Base-by-base conservation (phyloP, 2,888 invertebrate species). In the Scrobipalpa costella region DNA sequence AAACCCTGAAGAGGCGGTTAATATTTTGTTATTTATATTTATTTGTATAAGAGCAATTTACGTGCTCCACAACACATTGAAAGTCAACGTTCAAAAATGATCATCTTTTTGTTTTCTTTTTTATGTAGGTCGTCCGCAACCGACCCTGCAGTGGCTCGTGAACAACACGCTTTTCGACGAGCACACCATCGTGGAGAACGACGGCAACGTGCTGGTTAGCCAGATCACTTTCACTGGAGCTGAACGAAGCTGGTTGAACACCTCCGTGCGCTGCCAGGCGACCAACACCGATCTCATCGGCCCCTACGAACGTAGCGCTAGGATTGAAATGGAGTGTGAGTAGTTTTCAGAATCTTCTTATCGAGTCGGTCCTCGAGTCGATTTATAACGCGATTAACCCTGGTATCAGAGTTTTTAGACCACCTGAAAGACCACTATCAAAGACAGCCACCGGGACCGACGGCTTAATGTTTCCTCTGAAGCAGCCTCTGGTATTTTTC, bases 271-370 rank as follows among this genome's bases (percentile, higher is more conserved):
- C 77, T 97, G 97, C 81, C 96, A 96, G 81, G 97, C 97, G 11
- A 94, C 95, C 69, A 97, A 97, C 82, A 97, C 97, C 34, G 94
- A 95, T 71, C 92, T 97, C 62, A 94, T 95, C 77, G 94, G 95
- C 77, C 96, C 97, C 0, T 93, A 95, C 62, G 96, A 96, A 79
- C 93, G 95, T 69, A 94, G 94, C 52, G 95, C 97, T 61, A 93
- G 95, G 68, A 93, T 97, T 65, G 96, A 97, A 80, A 94, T 97
- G 93, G 92, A 95, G 78, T 89, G 97, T 97, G 88, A 95, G 96
- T 64, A 59, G 8, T n/a, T 7, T n/a, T 6, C 27, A 5, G 27
- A 27, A 27, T 27, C 27, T 27, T 27, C 27, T 27, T 27, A 27
- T 27, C 5, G 27, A 27, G 27, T 27, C 5, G 2, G 5, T 5